Evolutionary conservation across 2,113 vertebrate genomes (phyloP).

Genomic region (Seriola aureovittata): DNA sequence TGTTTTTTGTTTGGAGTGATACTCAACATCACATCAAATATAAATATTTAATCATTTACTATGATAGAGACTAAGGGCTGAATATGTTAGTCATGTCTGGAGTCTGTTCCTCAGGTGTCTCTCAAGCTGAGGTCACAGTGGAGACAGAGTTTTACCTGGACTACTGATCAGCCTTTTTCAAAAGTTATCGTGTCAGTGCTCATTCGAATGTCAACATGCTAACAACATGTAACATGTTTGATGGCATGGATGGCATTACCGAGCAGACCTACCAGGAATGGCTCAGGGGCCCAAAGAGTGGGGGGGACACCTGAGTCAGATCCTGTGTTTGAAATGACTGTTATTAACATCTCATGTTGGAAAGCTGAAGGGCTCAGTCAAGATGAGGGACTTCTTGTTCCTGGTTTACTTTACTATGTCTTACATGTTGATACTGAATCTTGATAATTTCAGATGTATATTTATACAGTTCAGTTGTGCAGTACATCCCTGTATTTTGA

Average conservation of each 20-base stretch:
- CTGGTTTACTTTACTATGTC: not conserved
- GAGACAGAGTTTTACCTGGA: not conserved
- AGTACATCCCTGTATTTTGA: not conserved
- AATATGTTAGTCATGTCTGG: not conserved
- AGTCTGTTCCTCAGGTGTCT: not conserved
- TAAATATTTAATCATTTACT: not conserved
- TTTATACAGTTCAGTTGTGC: not conserved
- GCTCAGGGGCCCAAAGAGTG: constrained; percentile 1
- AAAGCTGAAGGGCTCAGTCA: not conserved
- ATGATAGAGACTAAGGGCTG: not conserved
- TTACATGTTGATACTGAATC: not conserved
- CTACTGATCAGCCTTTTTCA: not conserved
- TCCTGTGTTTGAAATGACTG: constrained; percentile 24
- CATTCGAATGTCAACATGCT: not conserved
- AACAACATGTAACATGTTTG: constrained; percentile 20
- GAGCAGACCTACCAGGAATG: constrained; percentile 1
- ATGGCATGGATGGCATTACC: constrained; percentile 29
- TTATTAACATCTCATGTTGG: constrained; percentile 21
- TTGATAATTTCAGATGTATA: not conserved
- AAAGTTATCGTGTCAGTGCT: not conserved
- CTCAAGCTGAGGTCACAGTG: not conserved
- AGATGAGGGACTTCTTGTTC: not conserved
- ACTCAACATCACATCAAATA: not conserved
- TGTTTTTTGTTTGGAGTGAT: not conserved
- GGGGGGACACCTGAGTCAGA: not conserved